A percentile compares a stretch with the other conserved stretches of the same genome.
These are phyloP conservation scores for Pteropus rufus DNA, from an alignment of 2,797 vertebrate genomes.

Conservation along the genomic window DNA sequence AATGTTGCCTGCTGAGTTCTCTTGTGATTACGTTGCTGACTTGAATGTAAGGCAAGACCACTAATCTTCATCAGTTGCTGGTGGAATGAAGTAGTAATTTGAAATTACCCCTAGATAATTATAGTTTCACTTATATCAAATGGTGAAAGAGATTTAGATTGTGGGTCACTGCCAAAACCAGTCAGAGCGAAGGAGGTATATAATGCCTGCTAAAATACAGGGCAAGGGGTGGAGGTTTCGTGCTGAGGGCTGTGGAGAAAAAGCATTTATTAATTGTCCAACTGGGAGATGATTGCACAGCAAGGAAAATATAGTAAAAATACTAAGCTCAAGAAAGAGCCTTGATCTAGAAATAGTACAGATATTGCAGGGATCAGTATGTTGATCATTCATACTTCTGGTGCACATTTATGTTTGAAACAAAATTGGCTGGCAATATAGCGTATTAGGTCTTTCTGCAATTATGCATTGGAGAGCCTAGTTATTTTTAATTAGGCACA, in stretches of 20 bases:
- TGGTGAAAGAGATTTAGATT: conserved; percentile 65
- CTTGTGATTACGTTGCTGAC: conserved; percentile 61
- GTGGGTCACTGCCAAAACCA: conserved; percentile 63
- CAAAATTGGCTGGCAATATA: conserved; percentile 70
- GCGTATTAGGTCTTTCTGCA: conserved; percentile 72
- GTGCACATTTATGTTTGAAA: conserved; percentile 72
- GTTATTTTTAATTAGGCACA: conserved; percentile 82
- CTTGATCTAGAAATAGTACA: conserved; percentile 72
- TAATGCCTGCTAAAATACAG: conserved; percentile 32
- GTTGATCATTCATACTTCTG: conserved; percentile 75
- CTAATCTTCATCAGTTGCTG: conserved; percentile 67
- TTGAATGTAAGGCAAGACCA: conserved; percentile 63
- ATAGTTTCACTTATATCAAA: conserved; percentile 73
- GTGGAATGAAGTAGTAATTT: conserved; percentile 68
- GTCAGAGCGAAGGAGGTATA: conserved; percentile 58
- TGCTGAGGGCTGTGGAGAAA: conserved; percentile 57
- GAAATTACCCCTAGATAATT: conserved; percentile 68
- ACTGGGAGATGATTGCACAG: conserved; percentile 80
- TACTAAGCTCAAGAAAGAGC: conserved; percentile 65
- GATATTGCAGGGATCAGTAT: conserved; percentile 62
- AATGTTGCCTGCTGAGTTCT: conserved; percentile 67
- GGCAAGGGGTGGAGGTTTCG: conserved; percentile 54
- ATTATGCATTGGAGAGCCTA: conserved; percentile 75
- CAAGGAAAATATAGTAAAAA: conserved; percentile 79
- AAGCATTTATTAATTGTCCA: conserved; percentile 81